Evolutionary conservation across 2,113 vertebrate species (phyloP), one percentile per base, ranked within the genome.

Genomic region (Pelusios castaneus): DNA sequence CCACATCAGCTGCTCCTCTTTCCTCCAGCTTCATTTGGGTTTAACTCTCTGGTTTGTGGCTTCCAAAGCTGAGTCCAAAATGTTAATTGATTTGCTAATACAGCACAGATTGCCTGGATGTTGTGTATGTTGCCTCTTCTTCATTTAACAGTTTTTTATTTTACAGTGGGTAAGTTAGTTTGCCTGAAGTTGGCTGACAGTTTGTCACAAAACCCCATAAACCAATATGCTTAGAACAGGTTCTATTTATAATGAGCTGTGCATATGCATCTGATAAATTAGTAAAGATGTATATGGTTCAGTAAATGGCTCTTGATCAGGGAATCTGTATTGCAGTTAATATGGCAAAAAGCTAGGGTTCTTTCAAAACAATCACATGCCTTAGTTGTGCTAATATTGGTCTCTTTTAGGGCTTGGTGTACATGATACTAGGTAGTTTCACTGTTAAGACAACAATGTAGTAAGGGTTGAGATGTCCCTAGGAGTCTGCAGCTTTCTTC

Each of bases 101-200:
- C 58, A 86, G 45, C 13, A 2, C 13, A 24, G 31, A 88, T 24
- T 79, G 51, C 56, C 11, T 38, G n/a, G 88, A n/a, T 2, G 0
- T 2, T 84, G 54, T 22, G 77, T 88, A 41, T 89, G 38, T 67
- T 75, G 19, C 45, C 77, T 1, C 3, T 80, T 88, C 76, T 60
- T 81, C 25, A 27, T 73, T 8, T 56, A 54, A 3, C 41, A 31
- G 58, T 31, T 60, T 60, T 60, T 52, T 89, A 43, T 91, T 82
- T 60, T 87, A 1, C 47, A 67, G n/a, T 82, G 0, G 0, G 10
- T 60, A 63, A 31, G 38, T 9, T 7, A 54, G 0, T 51, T 55
- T 90, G 16, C 67, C 27, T 91, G 29, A 82, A 70, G 58, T 76
- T 54, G 29, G 19, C 49, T 82, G 38, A 29, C 92, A 56, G n/a